Base-by-base conservation (phyloP, 1,140 invertebrate species). In the Pseudomyrmex dendroicus region DNA sequence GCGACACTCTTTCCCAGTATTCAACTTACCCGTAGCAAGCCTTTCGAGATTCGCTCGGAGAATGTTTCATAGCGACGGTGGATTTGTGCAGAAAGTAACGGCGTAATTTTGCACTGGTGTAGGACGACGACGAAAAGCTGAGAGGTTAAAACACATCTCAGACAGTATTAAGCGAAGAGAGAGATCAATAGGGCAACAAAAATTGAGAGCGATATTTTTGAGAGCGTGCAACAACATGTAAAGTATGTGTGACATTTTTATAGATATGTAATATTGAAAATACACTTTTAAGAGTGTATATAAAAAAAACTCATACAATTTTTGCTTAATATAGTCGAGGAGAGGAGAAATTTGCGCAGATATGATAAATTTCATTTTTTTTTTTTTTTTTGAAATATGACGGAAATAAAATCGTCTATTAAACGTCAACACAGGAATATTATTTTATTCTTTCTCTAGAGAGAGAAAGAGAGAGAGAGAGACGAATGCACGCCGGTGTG, bases 51-150 rank as follows among this genome's bases (percentile, higher is more conserved):
- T 85, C 66, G 72, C 77, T 44, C 48, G 59, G 73, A 72, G 68
- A 85, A 89, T 88, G 84, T 89, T 88, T 88, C 83, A 84, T 82
- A 77, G 77, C 46, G 44, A 72, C 67, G 86, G 67, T 74, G 64
- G 74, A 77, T 76, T 85, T 74, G 5, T 35, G 73, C 67, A 66
- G 56, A 63, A 82, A 70, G 77, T 83, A 83, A 68, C 76, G 64
- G 76, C 56, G 66, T 66, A 80, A 59, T 80, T 80, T 80, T 46
- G 76, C 59, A 64, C 44, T 22, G 72, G 44, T 48, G 50, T 10
- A 35, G 35, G 35, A 35, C n/a, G 20, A 73, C 73, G 25, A 20
- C 20, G n/a, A 7, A 76, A 54, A 66, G 25, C 46, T 74, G 56
- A 70, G 59, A 59, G 66, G 44, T 2, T 70, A 59, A 72, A 59